Conservation (phyloP, 2,888 invertebrate species). For the Caenorhabditis sp. region DNA sequence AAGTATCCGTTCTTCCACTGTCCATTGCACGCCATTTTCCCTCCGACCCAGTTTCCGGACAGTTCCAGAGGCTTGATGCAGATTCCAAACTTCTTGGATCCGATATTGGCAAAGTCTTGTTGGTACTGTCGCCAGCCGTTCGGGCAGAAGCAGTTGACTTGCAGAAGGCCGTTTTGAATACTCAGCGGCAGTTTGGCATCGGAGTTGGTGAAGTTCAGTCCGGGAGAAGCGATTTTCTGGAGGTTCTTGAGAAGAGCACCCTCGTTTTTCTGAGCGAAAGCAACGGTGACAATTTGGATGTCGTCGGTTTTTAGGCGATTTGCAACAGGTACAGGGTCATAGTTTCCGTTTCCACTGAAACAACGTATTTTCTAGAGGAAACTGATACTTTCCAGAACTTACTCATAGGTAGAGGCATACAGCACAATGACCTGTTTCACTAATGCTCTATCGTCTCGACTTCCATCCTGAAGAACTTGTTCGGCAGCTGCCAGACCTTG, state of each 20-base stretch:
- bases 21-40: constrained; percentile 38
- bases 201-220: constrained; percentile 27
- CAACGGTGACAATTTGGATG: constrained; percentile 36
- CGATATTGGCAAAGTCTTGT: constrained; percentile 3
- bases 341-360: constrained; percentile 23
- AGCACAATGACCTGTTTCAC: constrained; percentile 21
- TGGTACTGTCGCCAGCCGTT: constrained; percentile 36
- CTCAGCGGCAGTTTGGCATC: neutral
- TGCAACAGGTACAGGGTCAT: constrained; percentile 27
- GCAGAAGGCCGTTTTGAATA: constrained; percentile 17
- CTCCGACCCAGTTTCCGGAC: constrained; percentile 23
- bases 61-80: constrained; percentile 32
- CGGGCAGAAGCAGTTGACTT: constrained; percentile 55
- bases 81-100: constrained; percentile 28
- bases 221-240: constrained; percentile 35
- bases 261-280: constrained; percentile 31
- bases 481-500: constrained; percentile 18
- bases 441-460: constrained; percentile 7
- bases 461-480: constrained; percentile 2
- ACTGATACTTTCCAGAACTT: neutral
- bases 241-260: constrained; percentile 24
- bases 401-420: neutral
- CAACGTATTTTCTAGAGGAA: no score
- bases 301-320: constrained; percentile 28
- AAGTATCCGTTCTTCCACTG: constrained; percentile 29